phyloP scores from a whole-genome alignment of 1,140 invertebrate species.

The Meloidogyne chitwoodi region DNA sequence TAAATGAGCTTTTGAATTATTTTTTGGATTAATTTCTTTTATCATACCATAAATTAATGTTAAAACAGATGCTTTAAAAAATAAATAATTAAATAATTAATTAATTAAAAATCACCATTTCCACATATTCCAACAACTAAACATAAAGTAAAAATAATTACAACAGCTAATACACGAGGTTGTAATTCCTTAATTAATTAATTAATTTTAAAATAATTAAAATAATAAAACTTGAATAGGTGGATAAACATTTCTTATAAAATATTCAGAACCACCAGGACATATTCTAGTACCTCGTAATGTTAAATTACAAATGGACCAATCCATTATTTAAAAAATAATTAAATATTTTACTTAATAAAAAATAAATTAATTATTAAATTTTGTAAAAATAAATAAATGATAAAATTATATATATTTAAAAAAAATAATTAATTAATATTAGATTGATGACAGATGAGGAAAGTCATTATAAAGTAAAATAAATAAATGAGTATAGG shows the following conservation, averaged over 20 bases:
- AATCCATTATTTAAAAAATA: background rate
- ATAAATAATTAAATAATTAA: background rate
- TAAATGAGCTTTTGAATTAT: background rate
- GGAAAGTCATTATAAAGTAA: no score
- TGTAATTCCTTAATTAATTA: slow-evolving; percentile 51
- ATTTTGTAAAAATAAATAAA: no score
- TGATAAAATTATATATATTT: background rate
- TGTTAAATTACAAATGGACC: slow-evolving; percentile 21
- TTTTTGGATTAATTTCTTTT: slow-evolving; percentile 33
- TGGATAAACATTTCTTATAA: slow-evolving; percentile 51
- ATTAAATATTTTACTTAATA: background rate
- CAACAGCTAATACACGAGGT: slow-evolving; percentile 51
- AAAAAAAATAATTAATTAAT: no score
- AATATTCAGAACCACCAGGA: slow-evolving; percentile 32
- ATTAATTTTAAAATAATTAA: slow-evolving; percentile 13
- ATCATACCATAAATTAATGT: slow-evolving; percentile 56
- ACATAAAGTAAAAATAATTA: slow-evolving; percentile 57
- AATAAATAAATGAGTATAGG: no score
- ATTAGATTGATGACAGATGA: no score
- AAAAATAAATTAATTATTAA: background rate
- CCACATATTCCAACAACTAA: slow-evolving; percentile 59
- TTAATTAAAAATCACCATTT: slow-evolving; percentile 33
- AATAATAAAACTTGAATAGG: slow-evolving; percentile 45
- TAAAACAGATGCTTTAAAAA: slow-evolving; percentile 43
- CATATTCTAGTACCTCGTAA: slow-evolving; percentile 25